phyloP scores from a whole-genome alignment of 1,140 invertebrate genomes.

The Neoseiulus cucumeris region DNA sequence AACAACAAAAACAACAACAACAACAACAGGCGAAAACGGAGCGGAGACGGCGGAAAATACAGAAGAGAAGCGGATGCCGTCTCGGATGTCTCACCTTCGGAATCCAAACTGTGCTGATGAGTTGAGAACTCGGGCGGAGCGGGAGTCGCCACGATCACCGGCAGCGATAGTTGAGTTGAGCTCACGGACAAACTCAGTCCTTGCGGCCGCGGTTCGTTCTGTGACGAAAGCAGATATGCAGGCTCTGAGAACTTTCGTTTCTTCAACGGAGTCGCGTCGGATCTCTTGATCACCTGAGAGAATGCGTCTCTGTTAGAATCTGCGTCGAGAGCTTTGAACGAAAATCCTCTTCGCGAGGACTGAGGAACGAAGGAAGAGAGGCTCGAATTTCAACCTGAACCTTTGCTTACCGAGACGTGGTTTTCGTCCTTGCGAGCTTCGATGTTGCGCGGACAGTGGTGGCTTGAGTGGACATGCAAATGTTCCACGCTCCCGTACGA shows the following conservation, averaged over 20 bases:
- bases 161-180: conserved; percentile 16
- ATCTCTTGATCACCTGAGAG: conserved; percentile 8
- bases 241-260: conserved; percentile 23
- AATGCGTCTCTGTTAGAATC: conserved; percentile 12
- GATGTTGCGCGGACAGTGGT: conserved; percentile 40
- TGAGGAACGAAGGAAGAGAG: conserved; percentile 17
- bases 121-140: neutral
- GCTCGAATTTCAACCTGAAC: neutral
- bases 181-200: neutral
- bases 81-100: too few relatives aligned
- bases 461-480: conserved; percentile 42
- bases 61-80: too few relatives aligned
- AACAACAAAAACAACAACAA: too few relatives aligned
- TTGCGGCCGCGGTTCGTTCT: neutral
- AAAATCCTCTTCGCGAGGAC: too few relatives aligned
- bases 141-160: conserved; percentile 31
- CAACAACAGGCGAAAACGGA: too few relatives aligned
- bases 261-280: conserved; percentile 19
- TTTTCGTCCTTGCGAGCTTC: neutral
- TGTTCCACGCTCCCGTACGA: conserved; percentile 44
- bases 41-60: too few relatives aligned
- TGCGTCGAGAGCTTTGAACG: conserved; percentile 16
- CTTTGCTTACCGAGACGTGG: neutral
- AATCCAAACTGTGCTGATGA: too few relatives aligned
- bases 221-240: conserved; percentile 10